These are phyloP conservation scores for Gavialis gangeticus DNA, from an alignment of 2,113 vertebrate species.

Conservation along the genomic window DNA sequence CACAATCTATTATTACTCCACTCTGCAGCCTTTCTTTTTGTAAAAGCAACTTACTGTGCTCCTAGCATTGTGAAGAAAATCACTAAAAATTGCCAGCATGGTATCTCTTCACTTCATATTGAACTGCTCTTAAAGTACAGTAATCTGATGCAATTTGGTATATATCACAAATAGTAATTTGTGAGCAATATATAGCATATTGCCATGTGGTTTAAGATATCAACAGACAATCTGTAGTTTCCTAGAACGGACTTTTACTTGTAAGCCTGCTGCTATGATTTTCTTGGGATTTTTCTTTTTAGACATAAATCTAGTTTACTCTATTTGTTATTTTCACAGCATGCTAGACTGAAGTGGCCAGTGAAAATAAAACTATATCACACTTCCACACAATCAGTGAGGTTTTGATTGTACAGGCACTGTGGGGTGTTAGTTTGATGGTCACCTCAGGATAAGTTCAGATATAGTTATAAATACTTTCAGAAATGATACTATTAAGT, in stretches of 20 bases:
- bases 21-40: not conserved
- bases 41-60: slow-evolving; percentile 13
- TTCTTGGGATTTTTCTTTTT: slow-evolving; percentile 31
- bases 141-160: slow-evolving; percentile 48
- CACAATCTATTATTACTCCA: not conserved
- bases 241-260: slow-evolving; percentile 39
- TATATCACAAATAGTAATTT: slow-evolving; percentile 37
- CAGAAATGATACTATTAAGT: not conserved
- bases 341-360: slow-evolving; percentile 11
- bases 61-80: not conserved
- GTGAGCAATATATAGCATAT: not conserved
- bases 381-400: not conserved
- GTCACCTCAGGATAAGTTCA: not conserved
- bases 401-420: not conserved
- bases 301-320: slow-evolving; percentile 38
- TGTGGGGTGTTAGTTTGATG: not conserved
- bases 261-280: not conserved
- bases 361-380: slow-evolving; percentile 47
- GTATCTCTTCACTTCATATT: slow-evolving; percentile 24
- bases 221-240: slow-evolving; percentile 14
- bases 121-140: slow-evolving; percentile 40
- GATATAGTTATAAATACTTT: slow-evolving; percentile 6
- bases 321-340: slow-evolving; percentile 52
- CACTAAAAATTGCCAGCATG: not conserved
- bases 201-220: slow-evolving; percentile 2